A percentile compares a stretch with the other conserved stretches of the same genome.
phyloP scores from a whole-genome alignment of 2,113 vertebrate genomes.

The Balaenoptera acutorostrata region DNA sequence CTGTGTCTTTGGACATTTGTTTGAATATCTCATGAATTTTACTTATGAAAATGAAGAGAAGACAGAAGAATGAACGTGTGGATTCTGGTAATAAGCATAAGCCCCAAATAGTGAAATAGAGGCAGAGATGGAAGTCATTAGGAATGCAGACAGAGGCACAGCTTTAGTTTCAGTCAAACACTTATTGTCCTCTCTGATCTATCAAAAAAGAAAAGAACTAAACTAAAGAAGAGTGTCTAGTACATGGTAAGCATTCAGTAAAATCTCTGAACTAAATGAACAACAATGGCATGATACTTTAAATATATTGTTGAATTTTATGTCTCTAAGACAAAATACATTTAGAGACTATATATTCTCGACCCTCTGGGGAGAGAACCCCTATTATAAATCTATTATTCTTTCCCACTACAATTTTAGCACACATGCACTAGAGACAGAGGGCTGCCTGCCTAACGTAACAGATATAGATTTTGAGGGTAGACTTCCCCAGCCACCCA shows the following conservation, averaged over 20 bases:
- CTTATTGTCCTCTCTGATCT: not conserved
- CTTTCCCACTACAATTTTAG: not conserved
- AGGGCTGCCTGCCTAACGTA: not conserved
- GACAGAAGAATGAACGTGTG: conserved; percentile 27
- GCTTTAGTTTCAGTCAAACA: not conserved
- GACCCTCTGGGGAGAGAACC: not conserved
- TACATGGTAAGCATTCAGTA: not conserved
- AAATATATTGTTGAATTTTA: not conserved
- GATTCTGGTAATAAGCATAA: not conserved
- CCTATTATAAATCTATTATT: not conserved
- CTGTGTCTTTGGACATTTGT: not conserved
- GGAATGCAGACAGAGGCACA: not conserved
- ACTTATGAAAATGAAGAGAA: conserved; percentile 35
- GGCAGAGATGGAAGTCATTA: conserved; percentile 25
- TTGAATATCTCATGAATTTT: conserved; percentile 32
- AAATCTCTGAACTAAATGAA: not conserved
- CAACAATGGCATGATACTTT: not conserved
- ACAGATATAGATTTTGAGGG: not conserved
- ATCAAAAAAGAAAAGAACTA: conserved; percentile 12
- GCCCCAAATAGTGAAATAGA: not conserved
- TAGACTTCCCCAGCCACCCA: not conserved
- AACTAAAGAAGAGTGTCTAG: not conserved
- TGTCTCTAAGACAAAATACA: conserved; percentile 16
- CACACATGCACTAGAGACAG: not conserved
- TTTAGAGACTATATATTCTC: not conserved